A percentile compares a stretch with the other conserved stretches of the same genome.
phyloP scores from a whole-genome alignment of 2,797 vertebrate genomes.

The Crotalus adamanteus region DNA sequence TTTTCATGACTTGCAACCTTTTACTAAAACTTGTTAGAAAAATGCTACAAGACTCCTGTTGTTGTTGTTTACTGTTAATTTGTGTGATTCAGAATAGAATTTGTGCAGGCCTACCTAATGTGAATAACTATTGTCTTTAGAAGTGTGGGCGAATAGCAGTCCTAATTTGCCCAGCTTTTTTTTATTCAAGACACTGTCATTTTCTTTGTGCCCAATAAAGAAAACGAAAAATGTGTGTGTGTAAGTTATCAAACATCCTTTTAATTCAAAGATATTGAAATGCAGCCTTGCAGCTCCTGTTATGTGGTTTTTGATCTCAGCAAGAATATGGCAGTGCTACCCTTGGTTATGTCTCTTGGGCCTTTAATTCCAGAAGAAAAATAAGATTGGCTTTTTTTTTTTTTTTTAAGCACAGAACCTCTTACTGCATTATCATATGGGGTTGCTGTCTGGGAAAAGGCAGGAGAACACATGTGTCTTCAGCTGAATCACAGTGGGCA shows the following conservation, averaged over 20 bases:
- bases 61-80: background rate
- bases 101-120: background rate
- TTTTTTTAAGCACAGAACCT: background rate
- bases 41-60: background rate
- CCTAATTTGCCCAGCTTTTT: background rate
- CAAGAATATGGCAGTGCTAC: background rate
- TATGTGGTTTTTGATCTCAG: background rate
- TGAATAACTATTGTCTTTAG: constrained; percentile 12
- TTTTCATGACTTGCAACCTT: background rate
- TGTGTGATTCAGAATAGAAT: background rate
- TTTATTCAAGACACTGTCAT: background rate
- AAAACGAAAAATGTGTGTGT: background rate
- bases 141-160: background rate
- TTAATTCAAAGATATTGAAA: background rate
- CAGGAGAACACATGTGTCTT: background rate
- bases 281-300: background rate
- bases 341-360: background rate
- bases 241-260: background rate
- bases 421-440: background rate
- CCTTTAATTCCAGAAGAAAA: background rate
- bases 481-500: background rate
- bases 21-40: background rate
- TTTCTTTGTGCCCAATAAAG: background rate
- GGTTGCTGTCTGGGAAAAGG: background rate
- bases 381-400: too few relatives aligned